Conservation (phyloP, 1,140 invertebrate genomes). For the Acromyrmex heyeri region DNA sequence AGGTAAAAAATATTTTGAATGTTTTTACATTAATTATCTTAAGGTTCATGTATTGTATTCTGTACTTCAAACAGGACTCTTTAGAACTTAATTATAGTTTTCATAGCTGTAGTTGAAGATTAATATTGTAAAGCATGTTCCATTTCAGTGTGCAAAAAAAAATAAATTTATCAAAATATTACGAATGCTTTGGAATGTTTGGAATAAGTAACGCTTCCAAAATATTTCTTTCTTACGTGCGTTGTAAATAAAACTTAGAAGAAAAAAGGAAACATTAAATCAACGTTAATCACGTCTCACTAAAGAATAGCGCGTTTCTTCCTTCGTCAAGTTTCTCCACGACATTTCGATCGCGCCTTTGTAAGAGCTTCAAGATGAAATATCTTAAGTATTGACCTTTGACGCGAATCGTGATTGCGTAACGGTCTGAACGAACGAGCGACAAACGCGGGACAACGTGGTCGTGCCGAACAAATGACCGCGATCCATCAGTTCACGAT, state of each 20-base stretch:
- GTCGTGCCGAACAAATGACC: conserved; percentile 82
- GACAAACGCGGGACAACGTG: conserved; percentile 76
- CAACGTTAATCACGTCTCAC: background rate
- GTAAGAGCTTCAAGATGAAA: conserved; percentile 48
- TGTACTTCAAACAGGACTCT: too few species aligned
- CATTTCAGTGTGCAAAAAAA: background rate
- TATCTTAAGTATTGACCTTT: conserved; percentile 60
- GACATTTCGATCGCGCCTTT: conserved; percentile 38
- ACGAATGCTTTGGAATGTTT: background rate
- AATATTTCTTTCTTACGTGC: background rate
- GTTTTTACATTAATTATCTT: too few species aligned
- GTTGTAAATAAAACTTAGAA: background rate
- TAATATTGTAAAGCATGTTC: background rate
- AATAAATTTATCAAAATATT: background rate
- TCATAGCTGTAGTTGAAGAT: too few species aligned
- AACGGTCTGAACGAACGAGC: conserved; percentile 54
- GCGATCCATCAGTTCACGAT: conserved; percentile 82
- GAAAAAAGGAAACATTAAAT: background rate
- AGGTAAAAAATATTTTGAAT: too few species aligned
- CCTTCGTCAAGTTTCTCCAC: conserved; percentile 4
- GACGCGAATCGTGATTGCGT: conserved; percentile 59
- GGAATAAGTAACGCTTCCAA: background rate
- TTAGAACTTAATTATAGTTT: too few species aligned
- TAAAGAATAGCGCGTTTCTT: conserved; percentile 17
- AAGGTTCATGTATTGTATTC: too few species aligned